Conservation (phyloP, 92 coral and sea anemone genomes). For the Epizoanthus stellaris region DNA sequence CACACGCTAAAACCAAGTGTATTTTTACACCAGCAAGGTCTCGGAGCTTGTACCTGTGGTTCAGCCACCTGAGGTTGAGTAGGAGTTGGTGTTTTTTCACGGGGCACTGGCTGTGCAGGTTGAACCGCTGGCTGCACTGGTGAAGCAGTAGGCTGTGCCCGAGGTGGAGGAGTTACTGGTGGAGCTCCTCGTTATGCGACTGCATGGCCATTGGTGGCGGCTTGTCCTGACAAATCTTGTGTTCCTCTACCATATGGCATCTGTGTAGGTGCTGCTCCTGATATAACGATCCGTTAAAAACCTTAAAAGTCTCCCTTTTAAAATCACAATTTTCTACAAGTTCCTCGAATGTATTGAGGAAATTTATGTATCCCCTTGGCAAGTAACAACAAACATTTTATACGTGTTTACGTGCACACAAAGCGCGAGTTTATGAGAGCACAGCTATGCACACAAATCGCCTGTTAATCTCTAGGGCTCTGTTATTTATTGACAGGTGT, state of each 20-base stretch:
- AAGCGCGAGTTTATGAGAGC: too few relatives aligned
- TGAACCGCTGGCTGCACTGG: background rate
- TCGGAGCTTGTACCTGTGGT: background rate
- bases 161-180: constrained; percentile 2
- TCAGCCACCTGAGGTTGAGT: constrained; percentile 1
- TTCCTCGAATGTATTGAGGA: too few relatives aligned
- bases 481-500: too few relatives aligned
- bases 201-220: background rate
- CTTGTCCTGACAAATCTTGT: constrained; percentile 3
- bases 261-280: constrained; percentile 12
- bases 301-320: background rate
- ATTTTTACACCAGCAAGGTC: background rate
- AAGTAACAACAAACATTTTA: too few relatives aligned
- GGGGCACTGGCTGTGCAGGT: background rate
- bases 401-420: too few relatives aligned
- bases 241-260: constrained; percentile 39
- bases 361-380: too few relatives aligned
- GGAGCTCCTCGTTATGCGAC: constrained; percentile 1
- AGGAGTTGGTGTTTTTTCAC: constrained; percentile 39
- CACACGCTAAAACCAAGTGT: background rate
- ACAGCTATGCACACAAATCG: too few relatives aligned
- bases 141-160: background rate
- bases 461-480: too few relatives aligned
- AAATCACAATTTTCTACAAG: background rate
- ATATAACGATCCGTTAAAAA: background rate